Evolutionary conservation across 1,140 invertebrate genomes (phyloP).

Genomic region (Brachionus rubens): DNA sequence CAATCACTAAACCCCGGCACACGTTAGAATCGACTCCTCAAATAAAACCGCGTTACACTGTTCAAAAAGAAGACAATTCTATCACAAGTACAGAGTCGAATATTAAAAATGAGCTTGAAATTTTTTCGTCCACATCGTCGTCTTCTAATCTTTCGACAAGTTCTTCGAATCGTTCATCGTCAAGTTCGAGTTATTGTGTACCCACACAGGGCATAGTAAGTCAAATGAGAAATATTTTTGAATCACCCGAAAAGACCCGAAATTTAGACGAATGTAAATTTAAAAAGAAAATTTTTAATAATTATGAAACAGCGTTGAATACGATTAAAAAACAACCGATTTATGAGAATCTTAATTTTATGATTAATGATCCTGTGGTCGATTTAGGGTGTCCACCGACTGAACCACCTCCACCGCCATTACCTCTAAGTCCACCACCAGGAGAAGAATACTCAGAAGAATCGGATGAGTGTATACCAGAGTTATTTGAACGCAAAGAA

Average conservation of each 20-base stretch:
- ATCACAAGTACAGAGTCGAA: constrained; percentile 15
- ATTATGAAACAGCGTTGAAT: background rate
- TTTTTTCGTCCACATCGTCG: background rate
- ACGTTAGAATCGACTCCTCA: background rate
- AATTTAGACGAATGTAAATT: background rate
- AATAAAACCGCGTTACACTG: background rate
- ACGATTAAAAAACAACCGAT: background rate
- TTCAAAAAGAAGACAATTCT: background rate
- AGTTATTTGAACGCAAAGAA: no score
- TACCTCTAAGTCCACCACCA: background rate
- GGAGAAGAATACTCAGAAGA: background rate
- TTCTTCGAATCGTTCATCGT: background rate
- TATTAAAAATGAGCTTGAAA: constrained; percentile 15
- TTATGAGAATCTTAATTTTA: constrained; percentile 28
- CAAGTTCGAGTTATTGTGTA: background rate
- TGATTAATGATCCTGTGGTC: background rate
- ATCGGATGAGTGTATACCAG: background rate
- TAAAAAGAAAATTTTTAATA: background rate
- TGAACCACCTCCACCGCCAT: background rate
- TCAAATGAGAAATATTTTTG: constrained; percentile 39
- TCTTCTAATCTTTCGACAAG: background rate
- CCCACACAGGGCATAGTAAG: background rate
- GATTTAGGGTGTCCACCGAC: background rate
- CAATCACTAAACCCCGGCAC: background rate
- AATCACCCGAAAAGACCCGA: background rate